A percentile compares a stretch with the other conserved stretches of the same genome.
Conservation (phyloP, 2,888 invertebrate species). For the Eupeodes latifasciatus region DNA sequence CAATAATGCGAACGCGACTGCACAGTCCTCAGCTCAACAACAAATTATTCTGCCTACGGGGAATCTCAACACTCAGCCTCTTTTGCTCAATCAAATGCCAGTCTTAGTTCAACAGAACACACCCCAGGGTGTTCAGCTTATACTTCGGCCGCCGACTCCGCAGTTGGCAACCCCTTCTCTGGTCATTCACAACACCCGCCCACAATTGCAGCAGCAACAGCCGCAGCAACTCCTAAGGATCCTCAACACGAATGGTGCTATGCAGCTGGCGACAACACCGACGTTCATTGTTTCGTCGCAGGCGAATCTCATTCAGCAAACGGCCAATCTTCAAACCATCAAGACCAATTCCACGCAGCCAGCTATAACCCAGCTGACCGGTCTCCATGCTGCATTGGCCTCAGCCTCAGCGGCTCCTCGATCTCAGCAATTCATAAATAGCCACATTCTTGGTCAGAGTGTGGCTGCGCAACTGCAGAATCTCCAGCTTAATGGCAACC, state of each 20-base stretch:
- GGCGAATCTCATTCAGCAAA: slow-evolving; percentile 84
- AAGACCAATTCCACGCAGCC: slow-evolving; percentile 80
- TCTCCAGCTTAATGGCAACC: slow-evolving; percentile 82
- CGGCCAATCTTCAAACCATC: slow-evolving; percentile 83
- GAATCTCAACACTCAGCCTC: slow-evolving; percentile 81
- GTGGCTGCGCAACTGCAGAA: slow-evolving; percentile 83
- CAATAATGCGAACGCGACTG: slow-evolving; percentile 56
- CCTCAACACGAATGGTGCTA: slow-evolving; percentile 87
- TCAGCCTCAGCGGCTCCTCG: slow-evolving; percentile 80
- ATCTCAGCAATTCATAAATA: slow-evolving; percentile 84
- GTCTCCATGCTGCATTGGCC: slow-evolving; percentile 82
- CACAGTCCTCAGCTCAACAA: slow-evolving; percentile 77
- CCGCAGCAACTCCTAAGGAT: slow-evolving; percentile 87
- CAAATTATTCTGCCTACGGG: slow-evolving; percentile 83
- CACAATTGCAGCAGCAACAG: slow-evolving; percentile 82
- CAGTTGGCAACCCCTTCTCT: slow-evolving; percentile 84
- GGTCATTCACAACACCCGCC: slow-evolving; percentile 84
- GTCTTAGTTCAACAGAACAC: slow-evolving; percentile 87
- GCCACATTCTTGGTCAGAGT: slow-evolving; percentile 83
- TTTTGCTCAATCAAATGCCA: slow-evolving; percentile 85
- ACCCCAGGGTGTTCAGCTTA: slow-evolving; percentile 89
- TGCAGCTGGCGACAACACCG: slow-evolving; percentile 85
- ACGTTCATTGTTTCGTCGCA: slow-evolving; percentile 85
- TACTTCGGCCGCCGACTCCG: slow-evolving; percentile 88
- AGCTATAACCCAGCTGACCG: slow-evolving; percentile 82